Percentiles rank a stretch among this genome's conserved stretches.
Conservation (phyloP, 1,140 invertebrate genomes). For the Lysiphlebus fabarum region DNA sequence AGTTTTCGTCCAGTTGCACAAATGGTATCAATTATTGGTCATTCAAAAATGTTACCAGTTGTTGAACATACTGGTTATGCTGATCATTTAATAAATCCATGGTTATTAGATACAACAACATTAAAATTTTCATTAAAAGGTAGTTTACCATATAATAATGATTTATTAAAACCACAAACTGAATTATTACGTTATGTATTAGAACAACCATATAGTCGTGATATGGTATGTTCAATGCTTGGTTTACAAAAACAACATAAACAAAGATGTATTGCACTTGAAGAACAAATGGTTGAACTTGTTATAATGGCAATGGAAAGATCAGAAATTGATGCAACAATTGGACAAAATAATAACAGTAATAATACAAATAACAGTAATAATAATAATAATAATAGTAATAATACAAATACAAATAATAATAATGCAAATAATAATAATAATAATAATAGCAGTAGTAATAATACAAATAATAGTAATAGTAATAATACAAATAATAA, state of each 20-base stretch:
- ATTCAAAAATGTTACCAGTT: conserved; percentile 86
- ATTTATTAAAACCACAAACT: conserved; percentile 86
- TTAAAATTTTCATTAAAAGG: conserved; percentile 88
- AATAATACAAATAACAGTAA: too few species aligned
- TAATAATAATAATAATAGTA: too few species aligned
- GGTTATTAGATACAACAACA: conserved; percentile 84
- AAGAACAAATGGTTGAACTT: conserved; percentile 90
- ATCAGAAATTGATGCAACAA: conserved; percentile 66
- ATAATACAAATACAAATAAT: too few species aligned
- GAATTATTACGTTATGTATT: conserved; percentile 84
- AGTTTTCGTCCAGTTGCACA: conserved; percentile 88
- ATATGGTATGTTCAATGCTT: conserved; percentile 94
- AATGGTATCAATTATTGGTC: conserved; percentile 91
- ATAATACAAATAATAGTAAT: too few species aligned
- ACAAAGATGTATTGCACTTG: conserved; percentile 81
- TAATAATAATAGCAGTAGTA: too few species aligned
- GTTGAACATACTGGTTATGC: conserved; percentile 90
- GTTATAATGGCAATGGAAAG: conserved; percentile 90
- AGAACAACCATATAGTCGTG: conserved; percentile 91
- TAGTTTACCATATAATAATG: conserved; percentile 86
- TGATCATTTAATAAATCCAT: conserved; percentile 84
- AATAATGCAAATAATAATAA: too few species aligned
- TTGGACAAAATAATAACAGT: too few species aligned
- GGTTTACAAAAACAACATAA: conserved; percentile 91
- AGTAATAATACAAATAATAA: too few species aligned